Conservation (phyloP, 2,888 invertebrate genomes). For the Aelia acuminata region DNA sequence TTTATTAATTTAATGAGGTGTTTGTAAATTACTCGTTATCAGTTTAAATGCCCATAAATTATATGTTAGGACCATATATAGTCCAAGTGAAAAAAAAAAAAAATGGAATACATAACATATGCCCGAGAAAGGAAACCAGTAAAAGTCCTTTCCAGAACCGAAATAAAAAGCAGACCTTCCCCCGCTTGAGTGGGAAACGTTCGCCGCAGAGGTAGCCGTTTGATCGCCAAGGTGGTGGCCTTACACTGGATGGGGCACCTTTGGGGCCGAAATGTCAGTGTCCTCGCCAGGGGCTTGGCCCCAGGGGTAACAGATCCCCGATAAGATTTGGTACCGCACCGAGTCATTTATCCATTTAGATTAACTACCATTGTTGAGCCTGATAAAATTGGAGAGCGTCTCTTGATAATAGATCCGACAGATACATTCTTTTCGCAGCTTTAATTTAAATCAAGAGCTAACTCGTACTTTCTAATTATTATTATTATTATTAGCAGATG, state of each 20-base stretch:
- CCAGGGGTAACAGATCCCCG: background rate
- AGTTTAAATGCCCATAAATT: background rate
- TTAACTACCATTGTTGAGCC: background rate
- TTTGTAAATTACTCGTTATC: background rate
- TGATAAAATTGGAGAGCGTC: background rate
- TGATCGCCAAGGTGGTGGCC: background rate
- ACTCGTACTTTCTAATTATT: background rate
- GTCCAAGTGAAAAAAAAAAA: background rate
- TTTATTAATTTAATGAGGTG: background rate
- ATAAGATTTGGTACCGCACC: background rate
- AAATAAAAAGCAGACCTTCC: background rate
- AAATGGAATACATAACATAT: background rate
- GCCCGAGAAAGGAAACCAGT: background rate
- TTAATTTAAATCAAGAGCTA: background rate
- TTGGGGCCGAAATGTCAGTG: constrained; percentile 21
- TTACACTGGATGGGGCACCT: background rate
- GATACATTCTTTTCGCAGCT: background rate
- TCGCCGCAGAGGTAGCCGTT: background rate
- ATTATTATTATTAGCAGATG: too few species aligned
- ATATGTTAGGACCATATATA: background rate
- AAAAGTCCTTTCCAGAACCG: background rate
- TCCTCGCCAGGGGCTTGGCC: background rate
- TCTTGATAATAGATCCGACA: background rate
- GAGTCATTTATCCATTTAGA: background rate
- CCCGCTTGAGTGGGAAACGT: background rate